Evolutionary conservation across 2,797 vertebrate genomes (phyloP), one percentile per base, ranked within the genome.

Genomic region (Hozukius guyotensis): DNA sequence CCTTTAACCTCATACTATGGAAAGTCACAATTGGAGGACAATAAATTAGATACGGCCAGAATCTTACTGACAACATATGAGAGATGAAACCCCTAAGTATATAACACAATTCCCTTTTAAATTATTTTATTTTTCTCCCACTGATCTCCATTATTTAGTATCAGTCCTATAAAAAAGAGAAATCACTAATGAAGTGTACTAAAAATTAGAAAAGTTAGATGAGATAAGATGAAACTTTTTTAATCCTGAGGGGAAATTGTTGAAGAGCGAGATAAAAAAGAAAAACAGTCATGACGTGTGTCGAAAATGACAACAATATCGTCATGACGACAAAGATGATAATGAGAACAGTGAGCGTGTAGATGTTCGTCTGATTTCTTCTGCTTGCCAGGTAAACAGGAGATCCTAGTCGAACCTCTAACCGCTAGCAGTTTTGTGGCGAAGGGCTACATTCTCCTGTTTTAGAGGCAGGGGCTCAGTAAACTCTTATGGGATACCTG

Each of bases 351-450:
- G 38, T 16, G 60, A 70, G 70, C 46, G 10, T 31, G 67, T 52
- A 78, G 55, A 34, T n/a, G 53, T 65, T 77, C 25, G 32, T 78
- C 59, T 49, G 24, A 77, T 78, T 78, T 77, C 59, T 52, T 72
- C 77, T 53, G 73, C 62, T 74, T 91, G 85, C 85, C 93, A 94
- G 93, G 91, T 94, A 92, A 87, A 88, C 83, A 78, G 36, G 0
- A 82, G 25, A 61, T 85, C 56, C 74, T 84, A 25, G 57, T 84
- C 32, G 11, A 85, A 77, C 80, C 78, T 87, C 87, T 75, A 68
- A 93, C 90, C 78, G 8, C 87, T 29, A 22, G 42, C 88, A 92
- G 85, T 89, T 93, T 82, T 92, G 93, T 81, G 92, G 93, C 53
- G 22, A 71, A 67, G 59, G 65, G 73, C 77, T 85, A 78, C 87